Conservation (phyloP, 2,113 vertebrate genomes). For the Callocephalon fimbriatum region DNA sequence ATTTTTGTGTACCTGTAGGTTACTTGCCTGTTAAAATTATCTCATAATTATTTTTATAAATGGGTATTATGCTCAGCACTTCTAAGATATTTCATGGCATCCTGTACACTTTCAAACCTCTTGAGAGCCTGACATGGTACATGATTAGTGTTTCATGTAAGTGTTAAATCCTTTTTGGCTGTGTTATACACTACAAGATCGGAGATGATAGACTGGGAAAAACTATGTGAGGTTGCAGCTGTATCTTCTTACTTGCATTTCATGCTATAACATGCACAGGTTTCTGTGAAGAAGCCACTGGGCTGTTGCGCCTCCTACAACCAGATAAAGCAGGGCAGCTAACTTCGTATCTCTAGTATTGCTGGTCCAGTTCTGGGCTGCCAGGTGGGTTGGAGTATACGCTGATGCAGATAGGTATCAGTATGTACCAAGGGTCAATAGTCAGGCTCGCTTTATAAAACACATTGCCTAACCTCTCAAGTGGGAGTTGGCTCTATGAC, state of each 20-base stretch:
- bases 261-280: neutral
- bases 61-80: neutral
- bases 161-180: neutral
- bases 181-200: neutral
- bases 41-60: neutral
- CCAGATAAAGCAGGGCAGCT: no score
- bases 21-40: neutral
- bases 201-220: neutral
- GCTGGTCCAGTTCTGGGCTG: neutral
- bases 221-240: neutral
- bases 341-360: rapidly evolving
- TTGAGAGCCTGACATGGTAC: neutral
- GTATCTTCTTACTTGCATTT: neutral
- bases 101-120: neutral
- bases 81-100: neutral
- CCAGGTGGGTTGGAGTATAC: neutral
- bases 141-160: neutral
- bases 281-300: neutral
- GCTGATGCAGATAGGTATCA: neutral
- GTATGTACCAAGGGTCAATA: neutral
- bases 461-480: neutral
- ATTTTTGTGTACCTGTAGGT: neutral
- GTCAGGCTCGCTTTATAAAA: neutral
- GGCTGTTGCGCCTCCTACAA: neutral
- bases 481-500: neutral